Conservation (phyloP, 1,140 invertebrate genomes). For the Camponotus pennsylvanicus region DNA sequence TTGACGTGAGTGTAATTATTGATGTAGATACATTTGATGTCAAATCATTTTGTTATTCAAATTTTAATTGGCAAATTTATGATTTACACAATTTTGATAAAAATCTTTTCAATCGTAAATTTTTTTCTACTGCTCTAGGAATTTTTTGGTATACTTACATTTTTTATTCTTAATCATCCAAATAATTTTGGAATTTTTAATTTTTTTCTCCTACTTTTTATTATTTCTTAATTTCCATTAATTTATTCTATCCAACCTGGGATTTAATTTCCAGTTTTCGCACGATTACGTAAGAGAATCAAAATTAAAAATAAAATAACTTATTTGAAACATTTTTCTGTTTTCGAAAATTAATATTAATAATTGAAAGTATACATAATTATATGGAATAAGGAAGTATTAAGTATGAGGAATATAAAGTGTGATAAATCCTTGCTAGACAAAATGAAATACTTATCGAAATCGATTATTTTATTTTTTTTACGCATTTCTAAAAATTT, state of each 20-base stretch:
- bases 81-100: not conserved
- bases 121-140: not conserved
- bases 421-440: not conserved
- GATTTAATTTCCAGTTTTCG: constrained; percentile 37
- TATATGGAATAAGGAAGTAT: not conserved
- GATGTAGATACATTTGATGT: too few species aligned
- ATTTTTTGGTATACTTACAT: not conserved
- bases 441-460: not conserved
- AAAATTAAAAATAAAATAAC: not conserved
- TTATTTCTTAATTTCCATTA: not conserved
- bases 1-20: constrained; percentile 11
- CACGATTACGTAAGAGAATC: not conserved
- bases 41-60: not conserved
- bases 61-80: not conserved
- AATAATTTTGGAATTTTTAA: not conserved
- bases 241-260: constrained; percentile 48
- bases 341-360: not conserved
- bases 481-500: not conserved
- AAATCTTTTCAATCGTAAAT: not conserved
- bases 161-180: not conserved
- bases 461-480: constrained; percentile 34
- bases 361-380: not conserved
- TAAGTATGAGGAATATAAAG: constrained; percentile 3
- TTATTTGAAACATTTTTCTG: not conserved
- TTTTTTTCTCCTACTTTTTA: constrained; percentile 9